Conservation (phyloP, 2,888 invertebrate species). For the Polietes domitor region DNA sequence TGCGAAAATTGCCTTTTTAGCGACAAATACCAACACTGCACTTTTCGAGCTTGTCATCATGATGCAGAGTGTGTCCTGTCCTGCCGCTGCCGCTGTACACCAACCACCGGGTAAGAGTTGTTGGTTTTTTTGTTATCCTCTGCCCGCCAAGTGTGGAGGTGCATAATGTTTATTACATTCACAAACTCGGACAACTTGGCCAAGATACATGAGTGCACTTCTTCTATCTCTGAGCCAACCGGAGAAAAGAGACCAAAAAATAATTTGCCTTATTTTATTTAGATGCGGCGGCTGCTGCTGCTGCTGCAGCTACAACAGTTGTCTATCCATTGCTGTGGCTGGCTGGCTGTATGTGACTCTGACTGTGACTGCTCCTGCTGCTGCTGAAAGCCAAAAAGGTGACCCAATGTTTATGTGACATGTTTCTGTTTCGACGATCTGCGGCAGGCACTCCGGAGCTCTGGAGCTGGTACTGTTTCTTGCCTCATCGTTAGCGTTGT, state of each 20-base stretch:
- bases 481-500: neutral
- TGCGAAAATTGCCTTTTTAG: constrained; percentile 65
- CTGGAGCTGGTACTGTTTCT: constrained; percentile 12
- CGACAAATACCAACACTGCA: constrained; percentile 59
- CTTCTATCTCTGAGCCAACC: constrained; percentile 41
- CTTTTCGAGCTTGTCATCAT: constrained; percentile 43
- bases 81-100: constrained; percentile 47
- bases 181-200: constrained; percentile 60
- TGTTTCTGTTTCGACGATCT: constrained; percentile 69
- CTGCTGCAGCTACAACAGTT: constrained; percentile 3
- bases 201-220: constrained; percentile 50
- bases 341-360: constrained; percentile 14
- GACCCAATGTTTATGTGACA: constrained; percentile 72
- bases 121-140: constrained; percentile 20
- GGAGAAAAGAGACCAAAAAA: constrained; percentile 39
- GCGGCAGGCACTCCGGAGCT: constrained; percentile 18
- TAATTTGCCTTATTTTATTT: constrained; percentile 66
- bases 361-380: constrained; percentile 45
- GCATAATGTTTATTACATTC: constrained; percentile 66
- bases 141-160: constrained; percentile 62
- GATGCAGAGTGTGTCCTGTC: constrained; percentile 53
- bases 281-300: constrained; percentile 47
- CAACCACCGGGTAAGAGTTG: constrained; percentile 47
- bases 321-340: too few species aligned
- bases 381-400: constrained; percentile 69